Base-by-base conservation (phyloP, 2,797 vertebrate genomes). In the Clarias platycephalus region DNA sequence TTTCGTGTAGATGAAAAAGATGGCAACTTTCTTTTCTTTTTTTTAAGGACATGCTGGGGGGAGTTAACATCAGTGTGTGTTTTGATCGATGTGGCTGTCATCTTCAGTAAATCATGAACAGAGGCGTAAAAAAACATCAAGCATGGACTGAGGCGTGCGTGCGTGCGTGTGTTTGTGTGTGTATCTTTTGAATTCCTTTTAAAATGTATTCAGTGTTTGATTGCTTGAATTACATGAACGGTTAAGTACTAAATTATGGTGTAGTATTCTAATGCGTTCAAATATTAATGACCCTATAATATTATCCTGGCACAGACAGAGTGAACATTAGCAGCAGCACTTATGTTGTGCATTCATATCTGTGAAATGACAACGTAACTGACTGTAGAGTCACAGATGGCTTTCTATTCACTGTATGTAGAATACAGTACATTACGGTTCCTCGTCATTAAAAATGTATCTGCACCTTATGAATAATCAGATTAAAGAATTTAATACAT, bases 21-120 rank as follows among this genome's bases (percentile, higher is more conserved):
- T 63, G 15, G 49, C n/a, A 49, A 1, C 3, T 34, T 31, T 58
- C 13, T 7, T n/a, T 16, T 57, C 1, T n/a, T 26, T n/a, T 12
- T 58, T 8, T n/a, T n/a, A 49, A 49, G 44, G 15, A 24, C 8
- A 18, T 31, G 15, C 72, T 75, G 72, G 72, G 31, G 18, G 74
- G 74, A 57, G 72, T 62, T 57, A 26, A 72, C 72, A 53, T 31
- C 4, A 8, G 44, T 8, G 60, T 66, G 24, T 49, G 24, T 57
- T 78, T 40, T 2, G 22, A 78, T 62, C 34, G 12, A 57, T 68
- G 63, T 49, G 40, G 80, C 75, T 80, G 83, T 84, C 86, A 87
- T 44, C 66, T 71, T 37, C 64, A 77, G 71, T 82, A 84, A 78
- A 66, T 82, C 72, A 79, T 66, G 67, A 80, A 79, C 64, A 66